Conservation (phyloP, 2,113 vertebrate genomes). For the Isurus oxyrinchus region DNA sequence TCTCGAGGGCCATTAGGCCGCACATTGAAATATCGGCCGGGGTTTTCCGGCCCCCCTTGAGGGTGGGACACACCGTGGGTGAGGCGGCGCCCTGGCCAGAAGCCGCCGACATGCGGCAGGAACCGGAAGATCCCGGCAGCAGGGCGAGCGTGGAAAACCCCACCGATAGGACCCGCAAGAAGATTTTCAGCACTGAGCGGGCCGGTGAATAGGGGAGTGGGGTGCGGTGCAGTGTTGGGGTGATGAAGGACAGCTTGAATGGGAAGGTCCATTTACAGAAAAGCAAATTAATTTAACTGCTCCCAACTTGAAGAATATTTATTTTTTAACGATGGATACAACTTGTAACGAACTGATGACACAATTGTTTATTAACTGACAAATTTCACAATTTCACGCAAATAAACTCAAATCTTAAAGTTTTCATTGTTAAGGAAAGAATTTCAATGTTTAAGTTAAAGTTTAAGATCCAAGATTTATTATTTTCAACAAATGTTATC, state of each 20-base stretch:
- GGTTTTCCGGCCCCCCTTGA: too few relatives aligned
- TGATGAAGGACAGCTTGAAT: too few relatives aligned
- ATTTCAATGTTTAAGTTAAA: background rate
- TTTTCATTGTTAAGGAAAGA: background rate
- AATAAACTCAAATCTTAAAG: background rate
- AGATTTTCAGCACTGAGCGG: background rate
- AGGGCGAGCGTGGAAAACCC: too few relatives aligned
- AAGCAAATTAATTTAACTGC: background rate
- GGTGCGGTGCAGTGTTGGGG: background rate
- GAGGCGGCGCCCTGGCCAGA: too few relatives aligned
- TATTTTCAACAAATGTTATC: background rate
- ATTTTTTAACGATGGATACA: slow-evolving; percentile 1
- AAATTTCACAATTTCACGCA: background rate
- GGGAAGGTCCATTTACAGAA: background rate
- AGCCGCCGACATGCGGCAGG: too few relatives aligned
- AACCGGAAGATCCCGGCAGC: too few relatives aligned
- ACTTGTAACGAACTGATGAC: background rate
- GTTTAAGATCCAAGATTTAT: background rate
- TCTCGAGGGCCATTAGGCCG: background rate
- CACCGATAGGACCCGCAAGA: background rate
- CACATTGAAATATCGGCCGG: background rate
- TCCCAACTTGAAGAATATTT: background rate
- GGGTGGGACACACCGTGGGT: too few relatives aligned
- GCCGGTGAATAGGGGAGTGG: too few relatives aligned
- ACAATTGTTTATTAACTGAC: background rate